phyloP scores from a whole-genome alignment of 2,113 vertebrate species.

The Puffinus mauretanicus region DNA sequence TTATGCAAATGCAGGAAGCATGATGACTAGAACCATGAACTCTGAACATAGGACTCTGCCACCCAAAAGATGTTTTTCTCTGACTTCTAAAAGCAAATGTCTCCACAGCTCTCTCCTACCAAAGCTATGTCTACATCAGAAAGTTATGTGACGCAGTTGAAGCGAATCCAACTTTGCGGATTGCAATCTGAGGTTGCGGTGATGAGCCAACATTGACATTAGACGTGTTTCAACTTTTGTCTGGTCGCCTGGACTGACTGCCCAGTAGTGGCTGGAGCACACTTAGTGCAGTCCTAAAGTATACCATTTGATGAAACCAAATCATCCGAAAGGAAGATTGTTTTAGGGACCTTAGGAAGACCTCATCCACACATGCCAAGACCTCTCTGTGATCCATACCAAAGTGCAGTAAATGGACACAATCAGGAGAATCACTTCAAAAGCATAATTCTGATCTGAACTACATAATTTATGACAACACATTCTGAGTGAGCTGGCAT shows the following conservation, averaged over 20 bases:
- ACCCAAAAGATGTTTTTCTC: not conserved
- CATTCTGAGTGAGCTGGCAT: not conserved
- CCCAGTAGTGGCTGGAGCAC: not conserved
- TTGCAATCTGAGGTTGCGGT: fast-evolving
- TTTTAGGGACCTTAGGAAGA: not conserved
- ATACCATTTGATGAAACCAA: too few species aligned
- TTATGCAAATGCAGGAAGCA: not conserved
- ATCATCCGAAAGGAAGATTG: not conserved
- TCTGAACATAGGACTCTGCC: not conserved
- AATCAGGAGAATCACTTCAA: not conserved
- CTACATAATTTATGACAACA: not conserved
- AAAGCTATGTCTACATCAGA: not conserved
- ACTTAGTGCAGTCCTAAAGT: not conserved
- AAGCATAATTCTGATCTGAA: not conserved
- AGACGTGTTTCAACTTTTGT: not conserved
- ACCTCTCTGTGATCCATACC: not conserved
- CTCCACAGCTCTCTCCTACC: not conserved
- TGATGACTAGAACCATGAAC: not conserved
- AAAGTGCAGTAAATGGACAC: fast-evolving
- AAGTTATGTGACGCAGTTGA: not conserved
- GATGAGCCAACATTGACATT: not conserved
- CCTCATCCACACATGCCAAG: not conserved
- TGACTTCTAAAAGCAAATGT: not conserved
- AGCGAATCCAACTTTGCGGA: not conserved
- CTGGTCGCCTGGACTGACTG: not conserved